These are phyloP conservation scores for Montipora sp. DNA, from an alignment of 64 coral and sea anemone genomes.

Conservation along the genomic window DNA sequence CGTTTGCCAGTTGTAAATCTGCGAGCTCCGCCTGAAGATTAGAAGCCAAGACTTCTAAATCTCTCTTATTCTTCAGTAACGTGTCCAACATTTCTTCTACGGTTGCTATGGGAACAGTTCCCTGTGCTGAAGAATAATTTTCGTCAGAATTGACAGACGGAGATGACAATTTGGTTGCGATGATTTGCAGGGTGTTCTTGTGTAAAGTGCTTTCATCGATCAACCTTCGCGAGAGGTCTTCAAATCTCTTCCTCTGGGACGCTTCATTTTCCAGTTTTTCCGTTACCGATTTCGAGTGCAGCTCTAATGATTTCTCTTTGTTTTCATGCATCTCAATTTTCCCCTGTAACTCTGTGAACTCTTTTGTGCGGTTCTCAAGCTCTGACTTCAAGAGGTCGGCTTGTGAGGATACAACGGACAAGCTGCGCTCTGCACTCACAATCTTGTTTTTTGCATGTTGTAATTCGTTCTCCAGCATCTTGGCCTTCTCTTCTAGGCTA, in stretches of 20 bases:
- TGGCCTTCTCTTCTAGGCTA: slow-evolving; percentile 51
- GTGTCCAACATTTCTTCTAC: slow-evolving; percentile 73
- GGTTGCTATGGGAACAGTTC: slow-evolving; percentile 68
- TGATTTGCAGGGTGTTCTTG: slow-evolving; percentile 22
- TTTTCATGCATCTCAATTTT: slow-evolving; percentile 77
- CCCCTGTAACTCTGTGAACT: slow-evolving; percentile 58
- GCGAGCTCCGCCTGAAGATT: slow-evolving; percentile 53
- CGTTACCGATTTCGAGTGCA: slow-evolving; percentile 85
- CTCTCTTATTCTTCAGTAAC: slow-evolving; percentile 59
- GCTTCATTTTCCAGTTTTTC: slow-evolving; percentile 79
- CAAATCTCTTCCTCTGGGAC: slow-evolving; percentile 60
- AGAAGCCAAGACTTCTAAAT: slow-evolving; percentile 30
- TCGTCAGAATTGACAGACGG: neutral
- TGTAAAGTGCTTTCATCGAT: slow-evolving; percentile 52
- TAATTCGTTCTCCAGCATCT: slow-evolving; percentile 44
- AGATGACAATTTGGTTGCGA: slow-evolving; percentile 61
- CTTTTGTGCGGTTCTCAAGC: slow-evolving; percentile 66
- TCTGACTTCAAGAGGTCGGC: slow-evolving; percentile 49
- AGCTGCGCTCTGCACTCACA: slow-evolving; percentile 23
- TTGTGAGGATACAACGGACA: slow-evolving; percentile 27
- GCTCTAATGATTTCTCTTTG: slow-evolving; percentile 82
- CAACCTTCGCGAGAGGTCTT: slow-evolving; percentile 43
- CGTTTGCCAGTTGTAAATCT: slow-evolving; percentile 59
- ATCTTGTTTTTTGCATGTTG: slow-evolving; percentile 51
- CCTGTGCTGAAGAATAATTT: neutral